These are phyloP conservation scores for Parazoanthus swiftii DNA, from an alignment of 92 coral and sea anemone genomes.

Conservation along the genomic window DNA sequence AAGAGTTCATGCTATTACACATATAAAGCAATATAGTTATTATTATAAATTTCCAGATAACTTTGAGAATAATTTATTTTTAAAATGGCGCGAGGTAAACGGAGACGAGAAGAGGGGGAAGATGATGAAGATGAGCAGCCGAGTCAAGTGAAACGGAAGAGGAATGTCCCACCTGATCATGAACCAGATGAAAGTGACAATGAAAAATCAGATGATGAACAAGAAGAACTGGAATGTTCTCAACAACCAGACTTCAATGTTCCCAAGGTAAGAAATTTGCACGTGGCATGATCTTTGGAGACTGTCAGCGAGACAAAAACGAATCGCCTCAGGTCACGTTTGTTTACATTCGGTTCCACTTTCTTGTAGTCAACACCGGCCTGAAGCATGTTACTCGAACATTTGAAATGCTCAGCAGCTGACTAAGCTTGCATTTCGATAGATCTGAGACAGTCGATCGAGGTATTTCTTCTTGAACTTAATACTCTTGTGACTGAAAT, in stretches of 20 bases:
- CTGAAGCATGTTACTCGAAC: too few relatives aligned
- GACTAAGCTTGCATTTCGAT: too few relatives aligned
- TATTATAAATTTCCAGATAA: background rate
- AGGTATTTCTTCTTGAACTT: too few relatives aligned
- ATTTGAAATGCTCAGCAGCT: too few relatives aligned
- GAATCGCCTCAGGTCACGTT: too few relatives aligned
- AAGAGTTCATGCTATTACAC: background rate
- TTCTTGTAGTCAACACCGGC: too few relatives aligned
- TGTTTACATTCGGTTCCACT: too few relatives aligned
- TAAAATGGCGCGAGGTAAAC: slow-evolving; percentile 24
- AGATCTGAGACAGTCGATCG: too few relatives aligned
- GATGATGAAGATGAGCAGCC: background rate
- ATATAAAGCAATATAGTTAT: slow-evolving; percentile 4
- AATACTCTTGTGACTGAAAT: too few relatives aligned
- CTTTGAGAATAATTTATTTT: background rate
- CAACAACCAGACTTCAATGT: slow-evolving; percentile 32
- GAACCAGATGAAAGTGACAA: background rate
- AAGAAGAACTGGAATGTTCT: slow-evolving; percentile 12
- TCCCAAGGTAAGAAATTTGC: slow-evolving; percentile 17
- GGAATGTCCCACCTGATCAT: background rate
- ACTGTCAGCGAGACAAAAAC: too few relatives aligned
- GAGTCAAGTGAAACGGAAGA: slow-evolving; percentile 18
- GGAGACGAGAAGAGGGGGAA: slow-evolving; percentile 3
- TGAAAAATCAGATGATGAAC: slow-evolving; percentile 22
- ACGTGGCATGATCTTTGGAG: background rate